phyloP scores from a whole-genome alignment of 2,113 vertebrate species.

The Turnix velox region DNA sequence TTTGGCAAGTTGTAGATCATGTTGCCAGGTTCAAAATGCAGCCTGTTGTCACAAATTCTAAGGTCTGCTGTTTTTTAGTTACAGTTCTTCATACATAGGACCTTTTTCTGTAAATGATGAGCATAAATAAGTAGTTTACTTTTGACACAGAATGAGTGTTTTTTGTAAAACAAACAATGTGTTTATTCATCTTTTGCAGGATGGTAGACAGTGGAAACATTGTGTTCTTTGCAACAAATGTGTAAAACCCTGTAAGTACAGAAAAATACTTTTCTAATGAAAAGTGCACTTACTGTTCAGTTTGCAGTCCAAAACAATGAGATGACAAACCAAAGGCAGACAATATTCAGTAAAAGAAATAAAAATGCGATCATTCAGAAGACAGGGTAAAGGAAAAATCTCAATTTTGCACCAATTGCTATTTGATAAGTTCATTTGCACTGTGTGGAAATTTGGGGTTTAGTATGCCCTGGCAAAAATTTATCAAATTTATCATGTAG shows the following conservation, averaged over 20 bases:
- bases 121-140: background rate
- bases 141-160: background rate
- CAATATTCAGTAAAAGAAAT: background rate
- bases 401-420: background rate
- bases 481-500: background rate
- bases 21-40: background rate
- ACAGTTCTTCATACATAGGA: background rate
- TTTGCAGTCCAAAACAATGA: background rate
- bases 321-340: background rate
- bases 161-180: background rate
- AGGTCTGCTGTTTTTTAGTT: background rate
- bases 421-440: background rate
- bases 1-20: background rate
- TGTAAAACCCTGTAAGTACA: conserved; percentile 91
- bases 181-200: conserved; percentile 71
- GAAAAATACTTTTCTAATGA: background rate
- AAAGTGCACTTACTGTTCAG: background rate
- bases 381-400: background rate
- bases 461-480: no score
- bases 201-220: conserved; percentile 90
- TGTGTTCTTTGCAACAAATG: conserved; percentile 86
- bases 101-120: background rate
- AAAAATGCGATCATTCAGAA: background rate
- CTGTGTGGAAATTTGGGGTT: background rate
- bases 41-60: background rate